A percentile compares a stretch with the other conserved stretches of the same genome.
Conservation (phyloP, 2,888 invertebrate genomes). For the Atrina japonica region DNA sequence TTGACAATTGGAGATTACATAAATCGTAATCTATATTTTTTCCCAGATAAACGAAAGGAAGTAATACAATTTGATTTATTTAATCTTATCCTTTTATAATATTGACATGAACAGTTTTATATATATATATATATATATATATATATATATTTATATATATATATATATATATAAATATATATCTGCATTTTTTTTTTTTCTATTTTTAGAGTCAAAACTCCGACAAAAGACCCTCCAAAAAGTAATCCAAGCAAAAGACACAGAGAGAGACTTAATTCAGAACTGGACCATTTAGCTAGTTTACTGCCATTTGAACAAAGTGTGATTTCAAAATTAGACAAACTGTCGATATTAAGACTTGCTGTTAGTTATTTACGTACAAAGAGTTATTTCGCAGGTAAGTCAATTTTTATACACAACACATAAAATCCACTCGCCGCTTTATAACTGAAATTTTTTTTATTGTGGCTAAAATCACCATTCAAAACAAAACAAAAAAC, state of each 20-base stretch:
- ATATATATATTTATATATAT: too few species aligned
- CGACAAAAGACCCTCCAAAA: constrained; percentile 82
- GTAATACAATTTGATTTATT: too few species aligned
- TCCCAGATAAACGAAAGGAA: too few species aligned
- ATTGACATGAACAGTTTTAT: too few species aligned
- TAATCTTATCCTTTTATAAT: too few species aligned
- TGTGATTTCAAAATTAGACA: constrained; percentile 98
- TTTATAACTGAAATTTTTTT: neutral
- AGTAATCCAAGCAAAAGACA: constrained; percentile 98
- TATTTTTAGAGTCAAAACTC: constrained; percentile 93
- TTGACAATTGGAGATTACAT: too few species aligned
- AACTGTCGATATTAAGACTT: constrained; percentile 97
- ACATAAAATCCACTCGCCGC: neutral
- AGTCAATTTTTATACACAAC: constrained; percentile 78
- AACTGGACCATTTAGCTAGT: constrained; percentile 95
- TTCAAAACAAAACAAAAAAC: neutral
- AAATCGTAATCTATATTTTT: too few species aligned
- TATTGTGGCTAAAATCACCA: neutral
- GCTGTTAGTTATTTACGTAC: constrained; percentile 98
- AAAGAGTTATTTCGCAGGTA: constrained; percentile 99
- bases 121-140: too few species aligned
- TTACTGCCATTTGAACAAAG: constrained; percentile 95
- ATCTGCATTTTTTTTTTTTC: neutral
- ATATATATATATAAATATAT: too few species aligned
- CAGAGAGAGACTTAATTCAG: constrained; percentile 97